These are phyloP conservation scores for Bettongia penicillata DNA, from an alignment of 2,113 vertebrate species.

Conservation along the genomic window DNA sequence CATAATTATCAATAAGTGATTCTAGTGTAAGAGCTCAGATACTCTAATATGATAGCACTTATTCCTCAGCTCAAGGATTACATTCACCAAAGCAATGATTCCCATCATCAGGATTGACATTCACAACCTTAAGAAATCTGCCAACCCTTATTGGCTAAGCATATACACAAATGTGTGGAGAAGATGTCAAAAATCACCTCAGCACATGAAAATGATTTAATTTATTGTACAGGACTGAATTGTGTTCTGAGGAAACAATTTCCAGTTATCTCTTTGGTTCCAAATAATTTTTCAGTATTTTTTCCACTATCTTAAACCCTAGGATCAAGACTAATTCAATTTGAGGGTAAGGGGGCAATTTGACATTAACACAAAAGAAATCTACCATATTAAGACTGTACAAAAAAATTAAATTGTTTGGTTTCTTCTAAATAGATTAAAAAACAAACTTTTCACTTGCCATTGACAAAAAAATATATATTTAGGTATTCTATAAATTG, in stretches of 20 bases:
- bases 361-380: not conserved
- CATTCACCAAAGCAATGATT: not conserved
- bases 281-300: slow-evolving; percentile 26
- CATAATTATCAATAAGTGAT: not conserved
- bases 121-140: not conserved
- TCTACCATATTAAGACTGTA: not conserved
- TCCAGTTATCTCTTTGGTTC: not conserved
- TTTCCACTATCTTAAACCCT: fast-evolving
- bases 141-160: slow-evolving; percentile 22
- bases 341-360: not conserved
- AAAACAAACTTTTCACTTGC: slow-evolving; percentile 7
- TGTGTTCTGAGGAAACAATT: slow-evolving; percentile 23
- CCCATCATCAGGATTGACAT: not conserved
- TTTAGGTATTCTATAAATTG: slow-evolving; percentile 41
- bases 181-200: not conserved
- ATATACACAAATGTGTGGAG: not conserved
- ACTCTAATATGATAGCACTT: not conserved
- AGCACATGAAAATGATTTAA: not conserved
- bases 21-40: not conserved
- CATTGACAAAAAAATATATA: not conserved
- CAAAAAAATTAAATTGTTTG: not conserved
- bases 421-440: slow-evolving; percentile 1
- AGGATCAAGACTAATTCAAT: not conserved
- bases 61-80: not conserved
- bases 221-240: slow-evolving; percentile 22